phyloP scores from a whole-genome alignment of 2,888 invertebrate genomes.

The Hydrotaea cyrtoneurina region DNA sequence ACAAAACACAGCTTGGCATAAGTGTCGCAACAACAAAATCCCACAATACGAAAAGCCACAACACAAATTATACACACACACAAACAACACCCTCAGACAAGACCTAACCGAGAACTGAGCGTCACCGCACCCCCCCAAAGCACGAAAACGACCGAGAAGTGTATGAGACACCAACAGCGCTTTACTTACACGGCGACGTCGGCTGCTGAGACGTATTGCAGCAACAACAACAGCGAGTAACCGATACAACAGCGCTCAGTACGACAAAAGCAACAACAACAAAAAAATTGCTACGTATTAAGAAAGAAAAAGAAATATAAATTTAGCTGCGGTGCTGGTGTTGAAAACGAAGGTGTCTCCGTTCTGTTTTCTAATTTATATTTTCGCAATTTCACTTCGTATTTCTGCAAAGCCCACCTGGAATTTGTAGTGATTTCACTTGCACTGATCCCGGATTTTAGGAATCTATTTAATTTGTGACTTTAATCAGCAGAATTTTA shows the following conservation, averaged over 20 bases:
- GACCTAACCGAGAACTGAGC: slow-evolving; percentile 25
- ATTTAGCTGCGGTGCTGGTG: slow-evolving; percentile 26
- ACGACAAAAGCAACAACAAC: slow-evolving; percentile 2
- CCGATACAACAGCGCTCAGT: too few relatives aligned
- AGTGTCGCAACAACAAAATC: slow-evolving; percentile 4
- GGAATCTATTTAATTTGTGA: background rate
- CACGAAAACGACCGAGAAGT: slow-evolving; percentile 12
- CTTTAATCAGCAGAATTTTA: slow-evolving; percentile 24
- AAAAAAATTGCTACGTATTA: slow-evolving; percentile 65
- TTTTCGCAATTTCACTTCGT: slow-evolving; percentile 19
- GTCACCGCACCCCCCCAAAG: slow-evolving; percentile 3
- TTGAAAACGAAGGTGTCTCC: slow-evolving; percentile 40
- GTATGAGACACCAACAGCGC: slow-evolving; percentile 2
- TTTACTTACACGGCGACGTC: slow-evolving; percentile 28
- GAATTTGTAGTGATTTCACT: slow-evolving; percentile 33
- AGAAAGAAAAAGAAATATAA: slow-evolving; percentile 38
- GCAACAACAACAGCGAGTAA: background rate
- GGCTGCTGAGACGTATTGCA: background rate
- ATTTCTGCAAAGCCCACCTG: background rate
- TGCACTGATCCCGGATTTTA: slow-evolving; percentile 20
- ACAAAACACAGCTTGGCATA: slow-evolving; percentile 30
- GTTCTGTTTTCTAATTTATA: slow-evolving; percentile 26
- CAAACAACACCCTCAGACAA: slow-evolving; percentile 13
- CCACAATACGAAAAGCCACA: slow-evolving; percentile 11
- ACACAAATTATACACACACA: slow-evolving; percentile 23